phyloP scores from a whole-genome alignment of 2,113 vertebrate genomes.

The Verasper variegatus region DNA sequence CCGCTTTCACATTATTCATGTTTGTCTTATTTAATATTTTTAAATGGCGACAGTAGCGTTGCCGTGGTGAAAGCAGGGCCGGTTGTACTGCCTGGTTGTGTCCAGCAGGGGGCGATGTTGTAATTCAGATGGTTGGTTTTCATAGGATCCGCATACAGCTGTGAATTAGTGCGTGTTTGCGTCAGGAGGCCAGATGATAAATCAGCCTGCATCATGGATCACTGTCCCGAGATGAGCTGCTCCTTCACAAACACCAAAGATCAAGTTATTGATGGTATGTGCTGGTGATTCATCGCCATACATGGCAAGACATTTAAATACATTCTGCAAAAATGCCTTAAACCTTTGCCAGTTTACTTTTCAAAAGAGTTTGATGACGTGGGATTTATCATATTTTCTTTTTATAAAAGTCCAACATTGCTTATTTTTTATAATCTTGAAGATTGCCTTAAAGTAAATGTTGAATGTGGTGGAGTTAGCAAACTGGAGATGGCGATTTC shows the following conservation, averaged over 20 bases:
- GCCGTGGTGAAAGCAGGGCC: not conserved
- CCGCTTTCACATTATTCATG: not conserved
- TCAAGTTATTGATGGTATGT: not conserved
- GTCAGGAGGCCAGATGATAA: conserved; percentile 30
- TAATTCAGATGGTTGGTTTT: conserved; percentile 33
- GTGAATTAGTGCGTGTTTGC: conserved; percentile 3
- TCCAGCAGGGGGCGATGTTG: conserved; percentile 73
- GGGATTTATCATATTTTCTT: not conserved
- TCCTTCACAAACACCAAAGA: not conserved
- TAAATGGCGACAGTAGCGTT: not conserved
- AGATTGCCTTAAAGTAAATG: not conserved
- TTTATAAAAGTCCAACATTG: not conserved
- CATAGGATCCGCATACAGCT: not conserved
- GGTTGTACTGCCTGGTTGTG: conserved; percentile 24
- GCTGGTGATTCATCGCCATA: not conserved
- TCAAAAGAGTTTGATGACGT: not conserved
- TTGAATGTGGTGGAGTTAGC: not conserved
- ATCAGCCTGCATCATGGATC: conserved; percentile 49
- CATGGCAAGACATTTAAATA: not conserved
- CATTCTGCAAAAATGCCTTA: not conserved
- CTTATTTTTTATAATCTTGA: not conserved
- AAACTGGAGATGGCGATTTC: not conserved
- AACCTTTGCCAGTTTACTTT: not conserved
- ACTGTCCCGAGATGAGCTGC: conserved; percentile 38
- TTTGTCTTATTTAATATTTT: not conserved